Base-by-base conservation (phyloP, 2,113 vertebrate genomes). In the Cephalopholis sonnerati region DNA sequence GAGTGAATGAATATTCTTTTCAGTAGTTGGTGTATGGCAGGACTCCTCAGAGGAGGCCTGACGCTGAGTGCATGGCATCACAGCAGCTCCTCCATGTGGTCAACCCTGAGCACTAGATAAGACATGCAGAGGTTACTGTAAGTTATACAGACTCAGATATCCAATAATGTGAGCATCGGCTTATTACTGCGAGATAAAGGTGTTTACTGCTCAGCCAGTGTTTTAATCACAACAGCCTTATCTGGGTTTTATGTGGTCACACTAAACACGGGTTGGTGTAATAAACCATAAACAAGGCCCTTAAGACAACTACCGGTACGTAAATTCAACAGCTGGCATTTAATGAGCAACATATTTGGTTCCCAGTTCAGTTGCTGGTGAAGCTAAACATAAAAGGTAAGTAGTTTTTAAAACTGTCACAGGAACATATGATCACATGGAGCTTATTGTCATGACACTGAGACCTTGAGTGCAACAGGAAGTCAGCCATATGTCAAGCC, bases 61-160 rank as follows among this genome's bases (percentile, higher is more conserved):
- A 85, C 74, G 89, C 64, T 89, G 93, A 58, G 79, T 90, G 7
- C 24, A n/a, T 3, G 76, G 65, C 86, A 95, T 62, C 65, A 90
- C 89, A 92, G 87, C 88, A 97, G 93, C 88, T 94, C 95, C 77
- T 89, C 94, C 78, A 88, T 89, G 91, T 96, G 95, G 89, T 94
- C 95, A 65, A 87, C 81, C 25, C 94, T 92, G 62, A 91, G 79
- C 93, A 95, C 93, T 46, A 94, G 89, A 64, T 32, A n/a, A 66
- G 12, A 64, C n/a, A 24, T 8, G 9, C 16, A 58, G 20, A 58
- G 20, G 46, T 24, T 20, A n/a, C 50, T 18, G 51, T n/a, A 20
- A 64, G 2, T 44, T 8, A 29, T 1, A 36, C 22, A 58, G 24
- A 5, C 16, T 70, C 41, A 44, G 10, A 44, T 12, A 9, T 44